Evolutionary conservation across 1,140 invertebrate genomes (phyloP).

Genomic region (Eubasilissa regina): DNA sequence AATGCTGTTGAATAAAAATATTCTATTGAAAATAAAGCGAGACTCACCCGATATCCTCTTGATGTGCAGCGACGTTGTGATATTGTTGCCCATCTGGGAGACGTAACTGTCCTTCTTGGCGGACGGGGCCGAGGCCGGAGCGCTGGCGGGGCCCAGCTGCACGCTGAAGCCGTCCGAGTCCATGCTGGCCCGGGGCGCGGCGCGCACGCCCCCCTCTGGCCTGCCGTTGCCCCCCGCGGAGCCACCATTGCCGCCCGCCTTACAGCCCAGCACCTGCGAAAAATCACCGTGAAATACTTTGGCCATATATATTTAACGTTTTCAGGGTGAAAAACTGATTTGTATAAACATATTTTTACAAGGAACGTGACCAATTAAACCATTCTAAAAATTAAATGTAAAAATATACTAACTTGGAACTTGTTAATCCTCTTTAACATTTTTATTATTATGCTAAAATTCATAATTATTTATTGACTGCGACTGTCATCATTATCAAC

Average conservation of each 20-base stretch:
- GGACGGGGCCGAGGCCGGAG: slow-evolving; percentile 47
- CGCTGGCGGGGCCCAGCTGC: slow-evolving; percentile 50
- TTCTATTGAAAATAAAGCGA: neutral
- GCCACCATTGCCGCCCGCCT: slow-evolving; percentile 43
- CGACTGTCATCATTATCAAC: too few relatives aligned
- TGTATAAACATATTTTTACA: too few relatives aligned
- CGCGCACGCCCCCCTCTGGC: slow-evolving; percentile 31
- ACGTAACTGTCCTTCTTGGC: slow-evolving; percentile 63
- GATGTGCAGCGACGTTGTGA: slow-evolving; percentile 71
- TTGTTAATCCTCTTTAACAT: too few relatives aligned
- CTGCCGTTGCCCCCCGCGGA: slow-evolving; percentile 10
- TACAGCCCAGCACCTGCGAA: slow-evolving; percentile 54
- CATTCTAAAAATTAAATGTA: too few relatives aligned
- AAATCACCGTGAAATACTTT: neutral
- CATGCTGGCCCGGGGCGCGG: slow-evolving; percentile 57
- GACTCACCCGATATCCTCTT: slow-evolving; percentile 71
- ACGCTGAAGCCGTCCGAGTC: slow-evolving; percentile 59
- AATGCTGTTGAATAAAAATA: too few relatives aligned
- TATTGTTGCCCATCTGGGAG: slow-evolving; percentile 72
- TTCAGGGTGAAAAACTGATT: too few relatives aligned
- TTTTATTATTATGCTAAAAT: too few relatives aligned
- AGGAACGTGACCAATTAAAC: too few relatives aligned
- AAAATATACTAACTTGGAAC: too few relatives aligned
- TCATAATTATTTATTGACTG: too few relatives aligned
- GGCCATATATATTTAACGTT: too few relatives aligned